phyloP scores from a whole-genome alignment of 2,888 invertebrate genomes.

The Schizaphis graminum region DNA sequence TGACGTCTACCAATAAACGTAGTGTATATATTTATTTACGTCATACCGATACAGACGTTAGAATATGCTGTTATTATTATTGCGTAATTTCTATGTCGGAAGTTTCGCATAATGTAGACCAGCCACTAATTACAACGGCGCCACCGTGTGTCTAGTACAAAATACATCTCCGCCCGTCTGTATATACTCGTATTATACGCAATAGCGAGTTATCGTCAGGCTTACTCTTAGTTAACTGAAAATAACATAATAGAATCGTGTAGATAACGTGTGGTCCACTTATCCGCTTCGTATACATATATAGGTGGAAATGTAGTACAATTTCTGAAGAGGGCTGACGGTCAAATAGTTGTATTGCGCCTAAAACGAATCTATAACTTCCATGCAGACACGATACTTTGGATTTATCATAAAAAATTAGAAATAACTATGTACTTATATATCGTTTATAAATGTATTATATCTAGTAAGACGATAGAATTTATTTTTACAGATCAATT shows the following conservation, averaged over 20 bases:
- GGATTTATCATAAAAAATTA: neutral
- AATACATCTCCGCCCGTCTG: neutral
- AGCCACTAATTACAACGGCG: neutral
- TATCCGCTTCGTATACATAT: neutral
- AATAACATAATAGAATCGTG: neutral
- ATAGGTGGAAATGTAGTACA: neutral
- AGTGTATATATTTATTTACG: neutral
- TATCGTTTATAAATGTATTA: neutral
- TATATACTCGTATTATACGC: neutral
- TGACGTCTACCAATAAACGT: neutral
- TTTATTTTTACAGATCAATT: neutral
- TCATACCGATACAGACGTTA: neutral
- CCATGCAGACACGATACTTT: neutral
- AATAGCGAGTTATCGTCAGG: neutral
- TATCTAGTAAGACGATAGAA: neutral
- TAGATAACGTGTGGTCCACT: neutral
- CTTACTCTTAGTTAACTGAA: neutral
- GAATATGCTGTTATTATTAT: neutral
- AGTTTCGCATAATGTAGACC: neutral
- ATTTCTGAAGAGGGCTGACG: neutral
- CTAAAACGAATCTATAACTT: neutral
- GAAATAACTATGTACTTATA: neutral
- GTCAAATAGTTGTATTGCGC: neutral
- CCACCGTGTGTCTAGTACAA: neutral
- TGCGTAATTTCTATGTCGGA: neutral